A percentile compares a stretch with the other conserved stretches of the same genome.
phyloP scores from a whole-genome alignment of 1,140 invertebrate genomes.

The Agrilus planipennis region DNA sequence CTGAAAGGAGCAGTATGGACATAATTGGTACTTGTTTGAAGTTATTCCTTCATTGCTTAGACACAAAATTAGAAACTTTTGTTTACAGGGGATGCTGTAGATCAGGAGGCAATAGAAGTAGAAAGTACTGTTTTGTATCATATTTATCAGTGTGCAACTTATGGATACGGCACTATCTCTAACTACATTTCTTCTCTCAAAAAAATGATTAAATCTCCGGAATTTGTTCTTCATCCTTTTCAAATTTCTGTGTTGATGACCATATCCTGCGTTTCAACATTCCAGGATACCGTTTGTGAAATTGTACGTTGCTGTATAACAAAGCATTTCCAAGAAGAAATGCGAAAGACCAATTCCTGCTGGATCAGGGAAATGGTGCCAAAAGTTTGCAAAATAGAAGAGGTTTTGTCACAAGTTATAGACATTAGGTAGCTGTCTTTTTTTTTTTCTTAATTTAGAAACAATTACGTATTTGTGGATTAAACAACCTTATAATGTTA shows the following conservation, averaged over 20 bases:
- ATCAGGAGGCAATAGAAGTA: conserved; percentile 29
- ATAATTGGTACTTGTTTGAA: conserved; percentile 30
- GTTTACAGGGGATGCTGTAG: conserved; percentile 28
- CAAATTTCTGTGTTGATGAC: conserved; percentile 39
- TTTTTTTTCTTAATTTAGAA: no score
- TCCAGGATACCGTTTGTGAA: conserved; percentile 39
- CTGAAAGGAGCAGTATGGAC: conserved; percentile 31
- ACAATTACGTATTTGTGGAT: background rate
- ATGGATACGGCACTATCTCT: conserved; percentile 37
- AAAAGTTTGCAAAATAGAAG: conserved; percentile 30
- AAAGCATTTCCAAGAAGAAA: conserved; percentile 36
- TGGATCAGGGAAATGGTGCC: conserved; percentile 40
- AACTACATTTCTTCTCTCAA: conserved; percentile 42
- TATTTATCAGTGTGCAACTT: conserved; percentile 37
- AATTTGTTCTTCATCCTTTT: conserved; percentile 43
- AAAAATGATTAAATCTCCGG: conserved; percentile 35
- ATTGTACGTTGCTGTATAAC: conserved; percentile 37
- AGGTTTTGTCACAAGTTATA: conserved; percentile 37
- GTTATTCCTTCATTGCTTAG: background rate
- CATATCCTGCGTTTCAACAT: conserved; percentile 34
- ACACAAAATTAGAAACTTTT: conserved; percentile 4
- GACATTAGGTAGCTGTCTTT: conserved; percentile 36
- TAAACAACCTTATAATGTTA: conserved; percentile 4
- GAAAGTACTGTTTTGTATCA: conserved; percentile 46
- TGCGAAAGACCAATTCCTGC: conserved; percentile 34